A percentile compares a stretch with the other conserved stretches of the same genome.
Conservation (phyloP, 2,113 vertebrate genomes). For the Rhodinocichla rosea region DNA sequence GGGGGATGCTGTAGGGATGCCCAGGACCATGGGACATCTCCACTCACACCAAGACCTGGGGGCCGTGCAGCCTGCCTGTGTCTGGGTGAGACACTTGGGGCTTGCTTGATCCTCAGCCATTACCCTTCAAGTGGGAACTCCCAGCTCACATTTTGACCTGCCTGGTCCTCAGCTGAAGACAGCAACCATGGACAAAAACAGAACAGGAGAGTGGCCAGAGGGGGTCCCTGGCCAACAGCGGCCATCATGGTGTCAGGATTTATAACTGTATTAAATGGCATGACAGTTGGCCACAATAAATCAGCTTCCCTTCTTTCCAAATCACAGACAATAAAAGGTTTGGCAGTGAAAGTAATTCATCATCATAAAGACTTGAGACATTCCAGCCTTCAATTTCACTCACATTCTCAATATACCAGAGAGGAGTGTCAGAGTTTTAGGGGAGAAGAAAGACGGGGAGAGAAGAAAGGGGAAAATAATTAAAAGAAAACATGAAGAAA, state of each 20-base stretch:
- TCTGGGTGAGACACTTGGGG: not conserved
- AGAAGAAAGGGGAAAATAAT: conserved; percentile 54
- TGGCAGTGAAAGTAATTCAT: conserved; percentile 90
- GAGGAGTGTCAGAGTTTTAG: conserved; percentile 64
- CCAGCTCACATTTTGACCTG: not conserved
- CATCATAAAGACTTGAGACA: conserved; percentile 91
- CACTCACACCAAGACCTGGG: rapidly evolving
- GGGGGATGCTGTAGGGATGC: not conserved
- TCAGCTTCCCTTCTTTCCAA: conserved; percentile 87
- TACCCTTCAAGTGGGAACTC: not conserved
- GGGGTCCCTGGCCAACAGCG: conserved; percentile 12
- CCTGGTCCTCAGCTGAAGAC: not conserved
- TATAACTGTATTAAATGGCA: conserved; percentile 94
- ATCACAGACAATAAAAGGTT: conserved; percentile 89
- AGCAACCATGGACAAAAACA: not conserved
- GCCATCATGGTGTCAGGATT: conserved; percentile 79
- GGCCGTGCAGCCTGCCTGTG: rapidly evolving
- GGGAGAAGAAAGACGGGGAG: not conserved
- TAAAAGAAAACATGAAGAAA: conserved; percentile 63
- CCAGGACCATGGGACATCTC: not conserved
- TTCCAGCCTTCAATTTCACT: conserved; percentile 92
- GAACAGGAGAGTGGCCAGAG: not conserved
- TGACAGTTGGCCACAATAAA: conserved; percentile 89
- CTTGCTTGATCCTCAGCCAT: not conserved
- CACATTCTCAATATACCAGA: conserved; percentile 82